phyloP scores from a whole-genome alignment of 2,113 vertebrate genomes.

The Carollia perspicillata region DNA sequence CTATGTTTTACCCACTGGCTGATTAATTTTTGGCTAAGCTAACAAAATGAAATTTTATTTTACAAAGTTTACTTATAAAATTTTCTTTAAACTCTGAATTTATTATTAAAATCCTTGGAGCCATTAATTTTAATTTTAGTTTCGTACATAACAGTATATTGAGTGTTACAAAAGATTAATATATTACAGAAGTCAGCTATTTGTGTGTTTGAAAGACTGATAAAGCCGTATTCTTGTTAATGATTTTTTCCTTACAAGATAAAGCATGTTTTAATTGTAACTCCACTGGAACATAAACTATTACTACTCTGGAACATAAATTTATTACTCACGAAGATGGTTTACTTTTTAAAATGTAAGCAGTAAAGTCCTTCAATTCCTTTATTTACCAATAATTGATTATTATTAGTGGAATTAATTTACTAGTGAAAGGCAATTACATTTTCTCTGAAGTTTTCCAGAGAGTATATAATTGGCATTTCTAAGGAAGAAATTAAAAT shows the following conservation, averaged over 20 bases:
- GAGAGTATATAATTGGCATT: neutral
- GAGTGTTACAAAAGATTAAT: neutral
- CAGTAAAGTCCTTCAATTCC: neutral
- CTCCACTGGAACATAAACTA: neutral
- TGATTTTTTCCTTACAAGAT: neutral
- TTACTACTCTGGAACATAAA: neutral
- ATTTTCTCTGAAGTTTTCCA: neutral
- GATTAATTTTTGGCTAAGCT: neutral
- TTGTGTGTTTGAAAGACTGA: neutral
- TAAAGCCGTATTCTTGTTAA: neutral
- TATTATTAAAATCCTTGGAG: neutral
- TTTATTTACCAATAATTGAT: neutral
- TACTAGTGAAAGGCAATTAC: constrained; percentile 31
- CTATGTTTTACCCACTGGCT: neutral
- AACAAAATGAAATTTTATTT: constrained; percentile 7
- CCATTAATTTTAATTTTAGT: constrained; percentile 43
- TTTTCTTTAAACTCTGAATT: neutral
- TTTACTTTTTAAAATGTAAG: constrained; percentile 14
- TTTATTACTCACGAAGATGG: neutral
- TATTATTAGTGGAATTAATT: constrained; percentile 31
- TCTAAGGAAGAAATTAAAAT: neutral
- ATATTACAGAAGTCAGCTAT: neutral
- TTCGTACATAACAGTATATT: neutral
- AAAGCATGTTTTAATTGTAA: neutral
- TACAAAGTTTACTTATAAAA: neutral